Evolutionary conservation across 2,888 invertebrate genomes (phyloP).

Genomic region (Phortica magna): DNA sequence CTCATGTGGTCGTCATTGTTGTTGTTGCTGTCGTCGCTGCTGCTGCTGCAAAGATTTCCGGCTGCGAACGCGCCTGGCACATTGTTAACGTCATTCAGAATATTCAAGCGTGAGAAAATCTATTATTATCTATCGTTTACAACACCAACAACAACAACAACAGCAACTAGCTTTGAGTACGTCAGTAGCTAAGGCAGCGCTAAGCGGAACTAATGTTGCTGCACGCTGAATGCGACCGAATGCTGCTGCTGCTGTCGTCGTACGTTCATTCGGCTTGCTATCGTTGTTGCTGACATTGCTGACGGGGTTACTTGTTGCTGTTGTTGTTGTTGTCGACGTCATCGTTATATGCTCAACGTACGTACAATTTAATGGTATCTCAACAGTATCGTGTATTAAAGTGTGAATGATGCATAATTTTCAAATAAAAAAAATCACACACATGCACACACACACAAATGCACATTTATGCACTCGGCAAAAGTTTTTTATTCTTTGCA

Average conservation of each 20-base stretch:
- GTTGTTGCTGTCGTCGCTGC: background rate
- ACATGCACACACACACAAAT: background rate
- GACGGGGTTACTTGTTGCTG: too few relatives aligned
- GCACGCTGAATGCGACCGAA: background rate
- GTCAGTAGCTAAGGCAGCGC: constrained; percentile 49
- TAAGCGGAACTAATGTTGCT: constrained; percentile 63
- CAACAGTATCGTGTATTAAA: constrained; percentile 8
- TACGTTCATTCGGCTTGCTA: background rate
- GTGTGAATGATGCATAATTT: constrained; percentile 33
- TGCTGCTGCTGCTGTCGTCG: background rate
- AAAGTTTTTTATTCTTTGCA: background rate
- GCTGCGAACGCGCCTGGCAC: constrained; percentile 51
- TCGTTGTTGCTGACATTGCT: background rate
- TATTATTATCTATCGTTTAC: constrained; percentile 64
- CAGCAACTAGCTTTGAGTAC: constrained; percentile 17
- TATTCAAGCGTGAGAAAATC: constrained; percentile 71
- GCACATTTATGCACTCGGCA: background rate
- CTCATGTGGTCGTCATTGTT: background rate
- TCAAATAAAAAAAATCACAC: constrained; percentile 10
- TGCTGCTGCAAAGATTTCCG: constrained; percentile 8
- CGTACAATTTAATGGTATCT: background rate
- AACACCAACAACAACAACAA: constrained; percentile 16
- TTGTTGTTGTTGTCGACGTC: background rate
- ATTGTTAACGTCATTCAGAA: constrained; percentile 69
- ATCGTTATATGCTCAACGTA: background rate